Evolutionary conservation across 1,140 invertebrate genomes (phyloP).

Genomic region (Trypoxylus dichotomus): DNA sequence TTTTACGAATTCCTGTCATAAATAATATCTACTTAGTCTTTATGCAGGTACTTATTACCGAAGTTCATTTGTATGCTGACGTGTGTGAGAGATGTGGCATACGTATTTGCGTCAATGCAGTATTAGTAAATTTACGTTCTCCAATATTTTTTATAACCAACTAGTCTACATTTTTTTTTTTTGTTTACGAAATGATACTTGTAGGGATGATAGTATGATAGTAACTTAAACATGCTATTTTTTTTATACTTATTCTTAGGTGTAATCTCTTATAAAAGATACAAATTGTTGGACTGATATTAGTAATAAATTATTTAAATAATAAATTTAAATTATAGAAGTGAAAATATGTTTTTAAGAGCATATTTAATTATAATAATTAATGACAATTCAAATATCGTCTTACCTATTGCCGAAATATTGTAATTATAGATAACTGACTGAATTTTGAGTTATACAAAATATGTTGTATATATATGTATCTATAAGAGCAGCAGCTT

Average conservation of each 20-base stretch:
- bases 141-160: not conserved
- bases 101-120: not conserved
- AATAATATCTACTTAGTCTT: constrained; percentile 6
- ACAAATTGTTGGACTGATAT: constrained; percentile 22
- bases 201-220: not conserved
- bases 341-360: not conserved
- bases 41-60: not conserved
- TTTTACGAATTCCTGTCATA: not conserved
- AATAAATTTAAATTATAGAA: not conserved
- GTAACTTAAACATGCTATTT: not conserved
- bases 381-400: not conserved
- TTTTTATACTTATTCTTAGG: not conserved
- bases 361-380: not conserved
- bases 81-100: not conserved
- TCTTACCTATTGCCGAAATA: not conserved
- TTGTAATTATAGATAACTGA: not conserved
- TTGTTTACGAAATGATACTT: not conserved
- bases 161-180: not conserved
- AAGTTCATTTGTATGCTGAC: not conserved
- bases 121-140: not conserved
- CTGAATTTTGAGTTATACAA: not conserved
- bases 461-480: not conserved
- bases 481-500: not conserved
- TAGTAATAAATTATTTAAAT: constrained; percentile 15
- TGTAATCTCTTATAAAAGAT: constrained; percentile 1